Base-by-base conservation (phyloP, 37 sponge, comb jelly and placozoan species). In the Dysidea cf. avara region DNA sequence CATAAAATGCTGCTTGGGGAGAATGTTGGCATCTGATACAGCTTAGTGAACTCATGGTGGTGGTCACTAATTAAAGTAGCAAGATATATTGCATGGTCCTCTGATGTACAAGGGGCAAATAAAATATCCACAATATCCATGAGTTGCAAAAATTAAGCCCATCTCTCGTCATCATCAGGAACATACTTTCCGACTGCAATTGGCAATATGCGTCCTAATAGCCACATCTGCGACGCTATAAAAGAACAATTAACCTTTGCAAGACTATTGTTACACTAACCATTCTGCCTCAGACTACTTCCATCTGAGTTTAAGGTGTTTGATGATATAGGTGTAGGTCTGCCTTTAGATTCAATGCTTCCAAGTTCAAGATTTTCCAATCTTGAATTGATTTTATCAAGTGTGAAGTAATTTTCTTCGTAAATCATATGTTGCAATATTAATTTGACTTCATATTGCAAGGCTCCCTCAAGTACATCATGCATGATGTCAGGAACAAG, bases 401-500 rank as follows among this genome's bases (percentile, higher is more conserved):
- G 46, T 43, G 46, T 43, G 9, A 43, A 9, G 9, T 43, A 43
- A 43, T 43, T 43, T 9, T 43, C 46, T 12, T 12, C 5, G 9
- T 43, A 12, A 5, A 43, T 9, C 5, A 43, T 12, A 9, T 43
- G 9, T 43, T 43, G 46, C 5, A 43, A 9, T 9, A 43, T 12
- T 43, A 43, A 9, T 9, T 43, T 43, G 5, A 79, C 51, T 49
- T 79, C 70, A 47, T 53, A 54, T 59, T 33, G 80, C 11, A 79
- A 61, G 18, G 50, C 39, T 24, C 81, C 81, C 43, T 81, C 81
- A 7, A 71, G 56, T 0, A 78, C 21, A 55, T 78, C 69, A 34
- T 78, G 79, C 81, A 70, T 80, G 52, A 80, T 46, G 53, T 80
- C 81, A n/a, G 81, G 72, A 1, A 69, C 7, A 5, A 80, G 81